Percentiles rank a stretch among this genome's conserved stretches.
phyloP scores from a whole-genome alignment of 2,797 vertebrate genomes.

The Xenopus petersii region DNA sequence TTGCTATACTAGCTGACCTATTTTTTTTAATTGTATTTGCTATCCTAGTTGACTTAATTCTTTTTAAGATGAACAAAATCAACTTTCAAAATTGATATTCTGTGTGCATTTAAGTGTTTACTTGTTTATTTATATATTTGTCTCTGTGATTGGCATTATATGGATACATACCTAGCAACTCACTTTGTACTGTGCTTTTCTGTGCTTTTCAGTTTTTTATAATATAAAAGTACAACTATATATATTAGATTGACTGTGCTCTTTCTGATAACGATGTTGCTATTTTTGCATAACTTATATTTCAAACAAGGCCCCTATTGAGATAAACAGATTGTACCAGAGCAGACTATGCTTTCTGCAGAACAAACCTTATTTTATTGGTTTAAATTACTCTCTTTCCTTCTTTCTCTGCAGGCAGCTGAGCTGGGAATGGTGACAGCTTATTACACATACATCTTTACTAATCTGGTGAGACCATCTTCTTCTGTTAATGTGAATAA shows the following conservation, averaged over 20 bases:
- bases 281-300: neutral
- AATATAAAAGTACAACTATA: no score
- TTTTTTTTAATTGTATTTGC: neutral
- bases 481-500: neutral
- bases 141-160: neutral
- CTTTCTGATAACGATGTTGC: neutral
- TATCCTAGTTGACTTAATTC: neutral
- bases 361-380: slow-evolving; percentile 33
- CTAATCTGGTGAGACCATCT: slow-evolving; percentile 87
- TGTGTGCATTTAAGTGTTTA: neutral
- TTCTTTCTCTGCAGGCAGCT: slow-evolving; percentile 80
- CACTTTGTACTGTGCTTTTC: neutral
- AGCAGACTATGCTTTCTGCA: neutral
- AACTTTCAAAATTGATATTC: neutral
- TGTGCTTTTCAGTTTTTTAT: neutral
- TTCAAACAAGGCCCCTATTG: neutral
- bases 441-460: slow-evolving; percentile 99
- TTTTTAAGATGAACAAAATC: neutral
- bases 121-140: neutral
- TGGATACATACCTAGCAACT: neutral
- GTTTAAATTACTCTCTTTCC: slow-evolving; percentile 49
- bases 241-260: neutral
- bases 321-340: slow-evolving; percentile 13
- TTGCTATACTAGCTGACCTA: neutral
- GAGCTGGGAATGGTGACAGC: slow-evolving; percentile 95